Conservation (phyloP, 2,888 invertebrate species). For the Operophtera brumata region DNA sequence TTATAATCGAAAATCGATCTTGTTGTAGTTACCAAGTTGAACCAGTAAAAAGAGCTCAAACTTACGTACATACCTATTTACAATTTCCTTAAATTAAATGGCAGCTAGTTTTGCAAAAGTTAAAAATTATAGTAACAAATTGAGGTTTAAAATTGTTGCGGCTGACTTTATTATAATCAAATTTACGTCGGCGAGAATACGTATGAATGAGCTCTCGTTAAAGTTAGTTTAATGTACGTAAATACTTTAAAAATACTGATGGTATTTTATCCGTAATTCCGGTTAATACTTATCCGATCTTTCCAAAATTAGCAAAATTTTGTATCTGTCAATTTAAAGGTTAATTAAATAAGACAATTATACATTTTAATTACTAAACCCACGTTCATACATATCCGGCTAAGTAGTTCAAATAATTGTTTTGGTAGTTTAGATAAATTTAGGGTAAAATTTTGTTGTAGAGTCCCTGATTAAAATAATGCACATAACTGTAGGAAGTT, state of each 20-base stretch:
- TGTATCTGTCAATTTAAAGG: conserved; percentile 54
- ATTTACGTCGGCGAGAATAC: background rate
- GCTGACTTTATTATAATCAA: background rate
- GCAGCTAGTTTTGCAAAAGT: conserved; percentile 3
- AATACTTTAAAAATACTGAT: conserved; percentile 15
- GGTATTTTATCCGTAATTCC: conserved; percentile 12
- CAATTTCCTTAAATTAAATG: background rate
- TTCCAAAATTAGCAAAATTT: conserved; percentile 30
- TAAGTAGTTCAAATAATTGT: conserved; percentile 33
- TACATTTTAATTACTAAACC: conserved; percentile 30
- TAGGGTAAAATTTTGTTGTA: conserved; percentile 21
- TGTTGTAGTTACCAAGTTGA: conserved; percentile 47
- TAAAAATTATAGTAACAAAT: background rate
- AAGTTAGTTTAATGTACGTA: conserved; percentile 19
- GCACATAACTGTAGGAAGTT: conserved; percentile 25
- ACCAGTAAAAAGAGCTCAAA: conserved; percentile 7
- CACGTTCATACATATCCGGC: conserved; percentile 31
- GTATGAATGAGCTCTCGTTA: conserved; percentile 12
- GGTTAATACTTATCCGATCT: conserved; percentile 4
- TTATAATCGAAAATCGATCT: conserved; percentile 37
- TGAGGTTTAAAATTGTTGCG: too few species aligned
- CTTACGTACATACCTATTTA: background rate
- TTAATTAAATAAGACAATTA: conserved; percentile 44
- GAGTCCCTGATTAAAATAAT: conserved; percentile 23
- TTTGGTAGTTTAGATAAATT: conserved; percentile 29